Base-by-base conservation (phyloP, 2,797 vertebrate genomes). In the Decapterus maruadsi region DNA sequence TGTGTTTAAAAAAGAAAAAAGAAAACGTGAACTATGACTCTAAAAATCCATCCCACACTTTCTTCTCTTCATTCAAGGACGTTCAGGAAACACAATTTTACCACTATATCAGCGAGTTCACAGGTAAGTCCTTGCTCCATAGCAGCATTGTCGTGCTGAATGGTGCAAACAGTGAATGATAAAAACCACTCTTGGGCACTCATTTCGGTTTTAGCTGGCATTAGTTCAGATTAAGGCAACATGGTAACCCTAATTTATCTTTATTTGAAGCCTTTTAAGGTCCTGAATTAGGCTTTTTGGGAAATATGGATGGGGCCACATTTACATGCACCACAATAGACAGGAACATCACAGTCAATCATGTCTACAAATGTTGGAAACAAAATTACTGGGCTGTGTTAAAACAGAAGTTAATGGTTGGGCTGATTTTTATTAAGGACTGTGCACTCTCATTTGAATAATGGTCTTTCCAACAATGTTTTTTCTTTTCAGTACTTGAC, bases 381-480 rank as follows among this genome's bases (percentile, higher is more conserved):
- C 89, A 64, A 90, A 91, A 91, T 90, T 89, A 90, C 83, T 68
- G 63, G 80, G 86, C 85, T 81, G 82, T 55, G 88, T 88, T 91
- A 89, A 93, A 93, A 91, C 87, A 86, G 63, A 90, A 88, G 91
- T 94, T 92, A 94, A 94, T 92, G 92, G 84, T 77, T 79, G 65
- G 86, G 76, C 84, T 89, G 89, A 92, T 94, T 94, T 94, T 86
- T 92, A 92, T 94, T 94, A 94, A 91, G 86, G 90, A 87, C 87
- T 84, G 73, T 91, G 88, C 87, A 91, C 87, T 91, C 93, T 94
- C 89, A 95, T 95, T 95, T 95, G 94, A 95, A 95, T 95, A 95
- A 95, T 95, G 94, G 93, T 84, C 90, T 91, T 86, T 86, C 84
- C 89, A 89, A 84, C 88, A 79, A 78, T 86, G 85, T 90, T 90